Conservation (phyloP, 1,140 invertebrate genomes). For the Mycetomoellerius zeteki region DNA sequence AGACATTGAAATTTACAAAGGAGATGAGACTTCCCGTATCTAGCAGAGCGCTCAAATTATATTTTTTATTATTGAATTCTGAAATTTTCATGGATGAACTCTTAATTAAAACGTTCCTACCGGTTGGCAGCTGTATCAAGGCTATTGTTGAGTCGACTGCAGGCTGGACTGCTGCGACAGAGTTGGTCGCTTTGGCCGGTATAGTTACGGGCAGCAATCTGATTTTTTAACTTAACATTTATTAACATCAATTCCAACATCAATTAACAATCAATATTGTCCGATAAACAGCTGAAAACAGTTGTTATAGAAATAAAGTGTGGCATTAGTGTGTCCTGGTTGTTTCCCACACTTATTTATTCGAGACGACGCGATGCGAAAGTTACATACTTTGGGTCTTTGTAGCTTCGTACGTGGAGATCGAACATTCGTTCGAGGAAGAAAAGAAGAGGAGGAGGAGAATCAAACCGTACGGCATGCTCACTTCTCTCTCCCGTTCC, state of each 20-base stretch:
- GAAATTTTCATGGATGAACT: too few relatives aligned
- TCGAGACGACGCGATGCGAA: conserved; percentile 45
- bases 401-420: conserved; percentile 52
- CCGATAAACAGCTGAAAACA: not conserved
- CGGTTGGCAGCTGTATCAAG: too few relatives aligned
- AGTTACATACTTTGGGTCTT: conserved; percentile 45
- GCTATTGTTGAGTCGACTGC: too few relatives aligned
- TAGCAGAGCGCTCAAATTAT: too few relatives aligned
- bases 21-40: too few relatives aligned
- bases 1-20: too few relatives aligned
- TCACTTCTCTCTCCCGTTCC: conserved; percentile 29
- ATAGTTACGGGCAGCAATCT: too few relatives aligned
- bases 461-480: conserved; percentile 51
- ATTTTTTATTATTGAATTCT: too few relatives aligned
- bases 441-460: not conserved
- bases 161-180: too few relatives aligned
- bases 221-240: not conserved
- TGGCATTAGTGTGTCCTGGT: conserved; percentile 13
- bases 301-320: conserved; percentile 13
- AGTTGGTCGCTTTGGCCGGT: too few relatives aligned
- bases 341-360: conserved; percentile 54
- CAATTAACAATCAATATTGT: too few relatives aligned
- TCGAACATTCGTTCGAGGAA: conserved; percentile 27
- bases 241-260: not conserved
- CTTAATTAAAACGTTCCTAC: too few relatives aligned